phyloP scores from a whole-genome alignment of 2,797 vertebrate genomes.

The Dendrocincla tyrannina region DNA sequence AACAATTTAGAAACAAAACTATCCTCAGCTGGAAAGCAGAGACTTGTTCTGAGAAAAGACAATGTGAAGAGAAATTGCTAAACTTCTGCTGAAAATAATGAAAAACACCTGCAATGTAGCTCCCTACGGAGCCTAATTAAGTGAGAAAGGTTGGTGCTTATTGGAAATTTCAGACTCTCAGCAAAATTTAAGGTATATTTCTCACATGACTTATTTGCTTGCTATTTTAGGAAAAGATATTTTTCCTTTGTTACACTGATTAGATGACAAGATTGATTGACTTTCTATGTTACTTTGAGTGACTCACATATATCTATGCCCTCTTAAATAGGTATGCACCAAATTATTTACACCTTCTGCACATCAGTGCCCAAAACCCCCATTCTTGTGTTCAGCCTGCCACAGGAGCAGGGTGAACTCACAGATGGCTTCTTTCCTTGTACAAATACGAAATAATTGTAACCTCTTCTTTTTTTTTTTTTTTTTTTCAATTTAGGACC shows the following conservation, averaged over 20 bases:
- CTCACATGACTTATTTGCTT: slow-evolving; percentile 17
- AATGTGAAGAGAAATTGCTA: background rate
- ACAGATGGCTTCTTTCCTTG: background rate
- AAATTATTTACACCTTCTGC: background rate
- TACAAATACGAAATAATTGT: background rate
- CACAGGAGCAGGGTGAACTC: background rate
- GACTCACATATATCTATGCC: background rate
- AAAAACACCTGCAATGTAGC: slow-evolving; percentile 28
- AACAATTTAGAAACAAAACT: slow-evolving; percentile 16
- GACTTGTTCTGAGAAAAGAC: slow-evolving; percentile 14
- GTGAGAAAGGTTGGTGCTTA: slow-evolving; percentile 3
- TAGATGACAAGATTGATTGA: slow-evolving; percentile 20
- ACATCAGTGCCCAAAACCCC: background rate
- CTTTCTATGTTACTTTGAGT: background rate
- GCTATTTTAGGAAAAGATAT: slow-evolving; percentile 36
- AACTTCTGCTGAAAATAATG: slow-evolving; percentile 48
- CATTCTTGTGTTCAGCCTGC: background rate
- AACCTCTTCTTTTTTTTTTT: background rate
- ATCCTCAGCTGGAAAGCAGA: slow-evolving; percentile 37
- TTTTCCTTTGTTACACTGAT: slow-evolving; percentile 47
- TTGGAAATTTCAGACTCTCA: slow-evolving; percentile 3
- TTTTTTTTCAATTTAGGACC: background rate
- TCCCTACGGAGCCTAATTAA: slow-evolving; percentile 44
- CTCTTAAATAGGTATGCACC: background rate
- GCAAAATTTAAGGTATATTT: slow-evolving; percentile 24